Evolutionary conservation across 2,888 invertebrate genomes (phyloP), one percentile per base, ranked within the genome.

Genomic region (Steinernema carpocapsae): DNA sequence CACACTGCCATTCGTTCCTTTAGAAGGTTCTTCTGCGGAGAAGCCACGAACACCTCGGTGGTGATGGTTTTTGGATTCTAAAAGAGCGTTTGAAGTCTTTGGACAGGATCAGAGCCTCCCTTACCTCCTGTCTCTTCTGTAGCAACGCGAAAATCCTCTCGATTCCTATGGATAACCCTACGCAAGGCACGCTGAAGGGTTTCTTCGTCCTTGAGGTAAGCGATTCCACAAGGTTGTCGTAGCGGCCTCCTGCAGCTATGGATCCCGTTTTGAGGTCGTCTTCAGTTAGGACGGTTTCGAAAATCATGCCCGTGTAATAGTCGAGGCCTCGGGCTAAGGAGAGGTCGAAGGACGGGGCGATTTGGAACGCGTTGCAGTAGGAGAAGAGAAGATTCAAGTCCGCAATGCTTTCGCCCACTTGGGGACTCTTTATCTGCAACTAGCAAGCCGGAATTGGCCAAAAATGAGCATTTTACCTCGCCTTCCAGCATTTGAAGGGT

Each of bases 281-380:
- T 17, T 78, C 79, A 10, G 73, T 91, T 48, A 99, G 90, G 74
- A 97, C 92, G 76, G 96, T 97, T 91, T 99, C 99, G 89, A 94
- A 99, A 87, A 99, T 99, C 76, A 97, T 92, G 46, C 99, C 99
- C 0, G 99, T 99, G 87, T 99, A 99, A 88, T 99, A 99, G 90
- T 99, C 99, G 73, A 99, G 90, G 0, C 99, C 99, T 89, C 99
- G 91, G 0, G 99, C 99, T 77, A 99, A 90, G 88, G 97, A 97
- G 80, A 99, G 90, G 89, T 99, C 99, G 88, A 99, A 97, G 7
- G 56, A 24, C 74, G 92, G 91, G 88, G 94, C 94, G 56, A 56
- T 24, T 12, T 26, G 24, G 26, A 56, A 26, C 24, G 56, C 22
- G 22, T 56, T 26, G 26, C 56, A 56, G 88, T 96, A 99, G 75